Conservation (phyloP, 2,113 vertebrate species). For the Trematocara nigrifrons region DNA sequence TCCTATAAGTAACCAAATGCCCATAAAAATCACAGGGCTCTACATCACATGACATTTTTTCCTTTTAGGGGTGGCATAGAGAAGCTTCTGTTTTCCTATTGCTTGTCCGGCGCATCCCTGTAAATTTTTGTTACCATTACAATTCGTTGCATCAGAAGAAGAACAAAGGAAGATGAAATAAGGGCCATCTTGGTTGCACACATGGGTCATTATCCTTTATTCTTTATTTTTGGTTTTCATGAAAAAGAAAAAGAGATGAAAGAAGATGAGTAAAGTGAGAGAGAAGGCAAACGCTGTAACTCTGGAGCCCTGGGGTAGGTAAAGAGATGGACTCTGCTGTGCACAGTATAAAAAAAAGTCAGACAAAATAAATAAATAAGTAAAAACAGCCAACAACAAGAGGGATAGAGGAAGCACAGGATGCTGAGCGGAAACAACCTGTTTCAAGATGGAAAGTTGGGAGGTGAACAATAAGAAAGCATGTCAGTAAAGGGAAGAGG, state of each 20-base stretch:
- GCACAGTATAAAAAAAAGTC: neutral
- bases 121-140: conserved; percentile 27
- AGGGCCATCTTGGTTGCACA: conserved; percentile 6
- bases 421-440: neutral
- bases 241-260: conserved; percentile 1
- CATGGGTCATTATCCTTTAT: conserved; percentile 26
- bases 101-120: neutral
- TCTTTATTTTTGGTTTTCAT: neutral
- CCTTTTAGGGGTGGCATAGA: neutral
- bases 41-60: neutral
- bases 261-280: neutral
- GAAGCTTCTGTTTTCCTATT: conserved; percentile 15
- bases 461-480: neutral
- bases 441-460: neutral
- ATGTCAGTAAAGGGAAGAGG: neutral
- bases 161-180: conserved; percentile 15
- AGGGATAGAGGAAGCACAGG: neutral
- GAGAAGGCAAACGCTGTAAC: neutral
- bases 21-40: neutral
- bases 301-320: conserved; percentile 5
- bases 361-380: neutral
- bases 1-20: neutral
- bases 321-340: conserved; percentile 15
- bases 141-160: conserved; percentile 53
- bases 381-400: neutral